Conservation (phyloP, 1,140 invertebrate genomes). For the Lepidurus arcticus region DNA sequence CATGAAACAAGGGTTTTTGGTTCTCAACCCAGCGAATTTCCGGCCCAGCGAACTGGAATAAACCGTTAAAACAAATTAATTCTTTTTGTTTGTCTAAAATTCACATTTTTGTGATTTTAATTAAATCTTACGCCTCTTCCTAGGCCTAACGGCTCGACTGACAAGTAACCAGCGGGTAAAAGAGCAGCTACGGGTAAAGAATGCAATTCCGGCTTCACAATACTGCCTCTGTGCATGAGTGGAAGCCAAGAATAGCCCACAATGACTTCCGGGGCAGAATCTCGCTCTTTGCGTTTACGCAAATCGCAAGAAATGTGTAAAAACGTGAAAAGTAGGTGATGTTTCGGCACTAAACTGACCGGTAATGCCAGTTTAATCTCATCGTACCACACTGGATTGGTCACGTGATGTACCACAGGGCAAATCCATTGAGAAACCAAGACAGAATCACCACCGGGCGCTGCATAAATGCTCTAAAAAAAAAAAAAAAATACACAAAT, state of each 20-base stretch:
- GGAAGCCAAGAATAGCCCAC: constrained; percentile 90
- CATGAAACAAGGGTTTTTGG: constrained; percentile 75
- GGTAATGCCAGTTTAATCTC: constrained; percentile 83
- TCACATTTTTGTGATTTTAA: not conserved
- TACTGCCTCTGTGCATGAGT: constrained; percentile 71
- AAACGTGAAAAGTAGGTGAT: constrained; percentile 84
- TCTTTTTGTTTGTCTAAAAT: not conserved
- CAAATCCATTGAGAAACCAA: constrained; percentile 59
- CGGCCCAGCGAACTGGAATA: constrained; percentile 71
- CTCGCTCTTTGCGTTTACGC: constrained; percentile 66
- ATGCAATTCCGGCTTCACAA: constrained; percentile 61
- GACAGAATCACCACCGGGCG: constrained; percentile 55
- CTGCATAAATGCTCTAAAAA: constrained; percentile 67
- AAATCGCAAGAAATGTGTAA: constrained; percentile 78
- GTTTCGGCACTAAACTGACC: constrained; percentile 64
- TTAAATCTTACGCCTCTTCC: constrained; percentile 71
- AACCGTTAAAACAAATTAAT: not conserved
- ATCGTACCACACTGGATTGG: constrained; percentile 73
- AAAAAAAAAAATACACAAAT: constrained; percentile 28
- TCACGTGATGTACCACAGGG: constrained; percentile 72
- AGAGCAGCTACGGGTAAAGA: constrained; percentile 73
- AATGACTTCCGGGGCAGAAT: constrained; percentile 67
- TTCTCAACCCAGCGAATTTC: constrained; percentile 88
- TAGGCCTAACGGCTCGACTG: constrained; percentile 78
- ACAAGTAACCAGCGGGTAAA: constrained; percentile 78